Conservation (phyloP, 2,113 vertebrate genomes). For the Regulus satrapa region DNA sequence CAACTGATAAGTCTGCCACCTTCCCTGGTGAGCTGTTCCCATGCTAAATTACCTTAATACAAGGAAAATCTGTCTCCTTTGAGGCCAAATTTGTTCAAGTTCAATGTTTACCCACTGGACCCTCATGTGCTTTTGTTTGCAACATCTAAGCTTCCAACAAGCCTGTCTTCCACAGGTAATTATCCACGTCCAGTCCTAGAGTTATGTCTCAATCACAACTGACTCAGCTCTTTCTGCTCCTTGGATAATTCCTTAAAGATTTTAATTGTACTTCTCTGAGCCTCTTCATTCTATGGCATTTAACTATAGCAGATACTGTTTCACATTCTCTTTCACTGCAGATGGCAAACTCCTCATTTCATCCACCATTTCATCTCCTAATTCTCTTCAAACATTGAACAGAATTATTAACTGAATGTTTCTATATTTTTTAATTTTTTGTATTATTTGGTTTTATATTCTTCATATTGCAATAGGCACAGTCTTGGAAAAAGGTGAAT, state of each 20-base stretch:
- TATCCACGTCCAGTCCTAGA: neutral
- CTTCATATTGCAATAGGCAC: neutral
- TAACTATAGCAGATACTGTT: neutral
- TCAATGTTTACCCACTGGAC: neutral
- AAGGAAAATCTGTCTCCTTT: neutral
- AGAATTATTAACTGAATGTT: conserved; percentile 6
- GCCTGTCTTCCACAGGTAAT: neutral
- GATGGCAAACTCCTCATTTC: conserved; percentile 10
- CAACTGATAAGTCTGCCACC: neutral
- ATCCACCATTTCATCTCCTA: neutral
- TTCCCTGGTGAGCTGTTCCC: neutral
- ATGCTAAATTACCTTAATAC: neutral
- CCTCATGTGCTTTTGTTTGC: neutral
- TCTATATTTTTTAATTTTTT: neutral
- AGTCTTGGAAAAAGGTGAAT: neutral
- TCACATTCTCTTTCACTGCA: neutral
- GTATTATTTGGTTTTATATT: neutral
- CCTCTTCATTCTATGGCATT: neutral
- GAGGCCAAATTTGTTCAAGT: neutral
- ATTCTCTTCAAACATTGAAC: conserved; percentile 1
- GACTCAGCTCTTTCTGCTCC: neutral
- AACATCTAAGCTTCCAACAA: neutral
- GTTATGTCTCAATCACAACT: neutral
- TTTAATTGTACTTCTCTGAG: neutral
- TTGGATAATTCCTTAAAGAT: neutral